phyloP scores from a whole-genome alignment of 2,888 invertebrate genomes.

The Aphodius sticticus region DNA sequence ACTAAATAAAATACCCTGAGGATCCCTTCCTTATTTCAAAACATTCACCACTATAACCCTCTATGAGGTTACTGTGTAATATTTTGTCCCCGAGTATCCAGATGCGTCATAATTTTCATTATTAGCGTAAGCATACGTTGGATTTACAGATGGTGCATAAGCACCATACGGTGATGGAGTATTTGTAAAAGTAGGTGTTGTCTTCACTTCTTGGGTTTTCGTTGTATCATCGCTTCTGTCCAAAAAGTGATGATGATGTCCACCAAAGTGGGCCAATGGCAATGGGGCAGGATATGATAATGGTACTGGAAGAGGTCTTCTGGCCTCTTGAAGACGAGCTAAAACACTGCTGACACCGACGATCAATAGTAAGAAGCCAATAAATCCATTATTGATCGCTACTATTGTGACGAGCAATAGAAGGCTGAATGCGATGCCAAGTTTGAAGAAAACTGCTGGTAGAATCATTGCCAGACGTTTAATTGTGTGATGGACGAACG shows the following conservation, averaged over 20 bases:
- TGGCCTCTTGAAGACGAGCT: conserved; percentile 54
- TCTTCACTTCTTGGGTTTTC: conserved; percentile 15
- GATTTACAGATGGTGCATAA: conserved; percentile 26
- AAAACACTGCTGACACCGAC: conserved; percentile 58
- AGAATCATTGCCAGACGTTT: conserved; percentile 75
- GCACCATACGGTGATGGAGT: conserved; percentile 9
- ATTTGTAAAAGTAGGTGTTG: conserved; percentile 6
- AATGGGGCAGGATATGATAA: conserved; percentile 57
- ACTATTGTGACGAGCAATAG: conserved; percentile 75
- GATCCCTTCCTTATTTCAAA: too few species aligned
- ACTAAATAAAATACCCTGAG: neutral
- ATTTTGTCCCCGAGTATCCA: conserved; percentile 21
- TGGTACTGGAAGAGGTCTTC: conserved; percentile 56
- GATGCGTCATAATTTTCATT: conserved; percentile 14
- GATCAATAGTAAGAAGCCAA: conserved; percentile 67
- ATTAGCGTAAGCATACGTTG: conserved; percentile 25
- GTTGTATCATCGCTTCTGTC: conserved; percentile 39
- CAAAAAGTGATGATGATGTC: conserved; percentile 39
- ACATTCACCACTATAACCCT: neutral
- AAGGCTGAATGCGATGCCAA: conserved; percentile 78
- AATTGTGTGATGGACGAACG: conserved; percentile 76
- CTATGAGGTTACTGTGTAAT: conserved; percentile 14
- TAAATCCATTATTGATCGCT: conserved; percentile 78
- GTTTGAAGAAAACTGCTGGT: conserved; percentile 77
- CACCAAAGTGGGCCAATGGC: conserved; percentile 35